phyloP scores from a whole-genome alignment of 2,113 vertebrate genomes.

The Lepidothrix coronata region DNA sequence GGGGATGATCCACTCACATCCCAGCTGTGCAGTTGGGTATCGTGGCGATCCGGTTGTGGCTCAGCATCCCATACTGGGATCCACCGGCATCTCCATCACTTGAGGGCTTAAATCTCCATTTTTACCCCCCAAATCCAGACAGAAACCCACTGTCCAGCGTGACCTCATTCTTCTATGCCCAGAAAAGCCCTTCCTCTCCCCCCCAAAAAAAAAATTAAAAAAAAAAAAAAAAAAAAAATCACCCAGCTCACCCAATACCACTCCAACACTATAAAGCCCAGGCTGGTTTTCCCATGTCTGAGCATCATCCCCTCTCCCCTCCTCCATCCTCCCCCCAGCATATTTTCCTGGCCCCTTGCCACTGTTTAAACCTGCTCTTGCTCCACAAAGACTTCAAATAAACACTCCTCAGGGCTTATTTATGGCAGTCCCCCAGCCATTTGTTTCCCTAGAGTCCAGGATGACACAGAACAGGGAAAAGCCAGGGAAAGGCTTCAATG shows the following conservation, averaged over 20 bases:
- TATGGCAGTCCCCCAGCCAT: background rate
- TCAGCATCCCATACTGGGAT: background rate
- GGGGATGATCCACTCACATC: fast-evolving
- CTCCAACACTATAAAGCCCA: background rate
- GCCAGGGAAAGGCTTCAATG: background rate
- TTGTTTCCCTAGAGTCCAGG: background rate
- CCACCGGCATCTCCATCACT: background rate
- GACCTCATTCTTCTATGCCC: fast-evolving
- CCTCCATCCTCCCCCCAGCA: background rate
- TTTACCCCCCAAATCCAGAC: background rate
- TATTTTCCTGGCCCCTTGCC: conserved; percentile 33
- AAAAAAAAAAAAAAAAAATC: background rate
- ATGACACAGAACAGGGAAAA: background rate
- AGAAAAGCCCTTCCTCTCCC: background rate
- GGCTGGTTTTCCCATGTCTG: fast-evolving
- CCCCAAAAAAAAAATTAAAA: too few relatives aligned
- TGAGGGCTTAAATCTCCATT: background rate
- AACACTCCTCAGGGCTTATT: conserved; percentile 45
- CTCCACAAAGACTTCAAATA: conserved; percentile 39
- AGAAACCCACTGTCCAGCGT: background rate
- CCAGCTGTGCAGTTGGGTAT: fast-evolving
- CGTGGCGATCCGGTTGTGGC: fast-evolving
- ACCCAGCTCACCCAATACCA: background rate
- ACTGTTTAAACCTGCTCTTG: conserved; percentile 54
- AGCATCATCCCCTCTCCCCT: background rate